These are phyloP conservation scores for Trematocara macrostoma DNA, from an alignment of 2,113 vertebrate genomes.

Conservation along the genomic window DNA sequence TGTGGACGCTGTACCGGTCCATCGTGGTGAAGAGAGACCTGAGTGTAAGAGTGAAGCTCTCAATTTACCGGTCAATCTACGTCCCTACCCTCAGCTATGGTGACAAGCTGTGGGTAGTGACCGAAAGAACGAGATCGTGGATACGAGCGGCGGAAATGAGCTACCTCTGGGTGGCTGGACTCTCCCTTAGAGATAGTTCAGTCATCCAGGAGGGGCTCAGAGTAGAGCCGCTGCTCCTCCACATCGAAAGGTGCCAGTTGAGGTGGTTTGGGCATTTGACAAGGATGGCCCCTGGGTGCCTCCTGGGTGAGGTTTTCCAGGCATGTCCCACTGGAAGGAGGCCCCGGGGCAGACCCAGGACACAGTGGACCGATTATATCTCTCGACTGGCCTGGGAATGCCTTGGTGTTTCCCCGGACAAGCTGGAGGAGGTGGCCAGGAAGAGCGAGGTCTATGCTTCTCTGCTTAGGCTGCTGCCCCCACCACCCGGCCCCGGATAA, in stretches of 20 bases:
- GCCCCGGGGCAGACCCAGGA: background rate
- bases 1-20: rapidly evolving
- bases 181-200: background rate
- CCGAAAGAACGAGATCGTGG: rapidly evolving
- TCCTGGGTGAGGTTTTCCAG: background rate
- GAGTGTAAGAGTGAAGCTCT: background rate
- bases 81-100: background rate
- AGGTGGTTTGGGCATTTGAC: background rate
- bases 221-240: background rate
- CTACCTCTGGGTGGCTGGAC: background rate
- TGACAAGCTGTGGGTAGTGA: background rate
- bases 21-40: background rate
- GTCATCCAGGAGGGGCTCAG: background rate
- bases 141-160: rapidly evolving
- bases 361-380: background rate
- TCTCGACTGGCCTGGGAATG: background rate
- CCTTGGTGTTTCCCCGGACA: background rate
- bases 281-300: background rate
- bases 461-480: background rate
- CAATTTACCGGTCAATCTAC: background rate
- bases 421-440: background rate
- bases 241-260: background rate
- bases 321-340: background rate
- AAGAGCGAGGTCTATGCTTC: background rate
- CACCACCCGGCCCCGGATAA: background rate